Conservation (phyloP, 1,140 invertebrate species). For the Drosophila nebulosa region DNA sequence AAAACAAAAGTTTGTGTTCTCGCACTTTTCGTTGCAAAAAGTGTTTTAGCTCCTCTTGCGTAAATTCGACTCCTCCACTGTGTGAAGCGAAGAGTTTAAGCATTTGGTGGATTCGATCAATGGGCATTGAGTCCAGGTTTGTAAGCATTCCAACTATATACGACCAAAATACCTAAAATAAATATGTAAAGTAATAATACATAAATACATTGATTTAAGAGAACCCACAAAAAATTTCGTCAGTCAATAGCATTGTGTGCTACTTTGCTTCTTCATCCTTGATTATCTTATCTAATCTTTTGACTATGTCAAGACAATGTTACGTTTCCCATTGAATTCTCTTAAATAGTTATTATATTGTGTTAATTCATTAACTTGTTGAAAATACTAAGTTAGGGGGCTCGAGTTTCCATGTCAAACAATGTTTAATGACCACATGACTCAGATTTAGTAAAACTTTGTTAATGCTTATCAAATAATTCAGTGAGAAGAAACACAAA, state of each 20-base stretch:
- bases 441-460: too few species aligned
- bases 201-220: not conserved
- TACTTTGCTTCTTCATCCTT: not conserved
- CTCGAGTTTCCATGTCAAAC: too few species aligned
- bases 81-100: slow-evolving; percentile 96
- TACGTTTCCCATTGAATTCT: not conserved
- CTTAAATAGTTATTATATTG: not conserved
- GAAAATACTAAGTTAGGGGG: not conserved
- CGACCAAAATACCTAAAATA: slow-evolving; percentile 91
- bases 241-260: not conserved
- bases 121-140: slow-evolving; percentile 94
- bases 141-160: slow-evolving; percentile 98
- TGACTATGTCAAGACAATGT: not conserved
- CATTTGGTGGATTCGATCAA: slow-evolving; percentile 98
- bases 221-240: not conserved
- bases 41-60: slow-evolving; percentile 91
- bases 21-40: slow-evolving; percentile 96
- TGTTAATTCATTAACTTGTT: not conserved
- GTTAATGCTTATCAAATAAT: too few species aligned
- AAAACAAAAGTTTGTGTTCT: slow-evolving; percentile 92
- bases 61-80: slow-evolving; percentile 93
- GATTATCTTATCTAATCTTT: not conserved
- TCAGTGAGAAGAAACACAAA: too few species aligned
- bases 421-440: too few species aligned
- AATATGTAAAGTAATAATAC: not conserved